Evolutionary conservation across 2,113 vertebrate species (phyloP), one percentile per base, ranked within the genome.

Genomic region (Cephalopholis sonnerati): DNA sequence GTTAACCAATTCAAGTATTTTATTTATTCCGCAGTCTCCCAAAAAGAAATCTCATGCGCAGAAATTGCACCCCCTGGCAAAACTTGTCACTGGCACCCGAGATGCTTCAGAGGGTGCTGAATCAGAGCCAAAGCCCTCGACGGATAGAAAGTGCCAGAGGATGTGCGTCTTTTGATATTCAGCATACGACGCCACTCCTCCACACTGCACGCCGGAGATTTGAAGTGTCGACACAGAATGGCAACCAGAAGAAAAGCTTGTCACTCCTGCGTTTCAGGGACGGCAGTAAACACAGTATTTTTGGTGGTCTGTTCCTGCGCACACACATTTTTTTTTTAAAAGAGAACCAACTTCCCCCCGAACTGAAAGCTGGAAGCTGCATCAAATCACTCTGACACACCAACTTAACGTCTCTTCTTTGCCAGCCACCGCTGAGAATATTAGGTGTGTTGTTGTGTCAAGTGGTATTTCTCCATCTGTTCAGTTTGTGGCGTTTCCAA

Each of bases 171-270:
- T 81, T 89, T 87, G 58, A 91, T 79, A 85, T 61, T 81, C 83
- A 36, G 67, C 9, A 12, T 80, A 70, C 13, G 5, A 55, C 27
- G 20, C 51, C 74, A 20, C 69, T 87, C 74, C 65, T 82, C 66
- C 57, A 22, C 74, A 29, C 57, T 57, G 51, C 24, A 63, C 68
- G 69, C 62, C 70, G 67, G 77, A 77, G 63, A 58, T 88, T 76
- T 87, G 39, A 84, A 87, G 80, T 70, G 80, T 92, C 81, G 80
- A 85, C 77, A 83, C 25, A 59, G 66, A 76, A 83, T 18, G 58
- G 57, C 69, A 73, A 77, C 61, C 41, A 72, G 66, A 77, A 55
- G 68, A 65, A 70, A 64, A 69, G 66, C 67, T 16, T 53, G 54
- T 82, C 59, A 64, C 62, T 59, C 57, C 70, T 54, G 55, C 66